phyloP scores from a whole-genome alignment of 2,113 vertebrate genomes.

The Chunga burmeisteri region DNA sequence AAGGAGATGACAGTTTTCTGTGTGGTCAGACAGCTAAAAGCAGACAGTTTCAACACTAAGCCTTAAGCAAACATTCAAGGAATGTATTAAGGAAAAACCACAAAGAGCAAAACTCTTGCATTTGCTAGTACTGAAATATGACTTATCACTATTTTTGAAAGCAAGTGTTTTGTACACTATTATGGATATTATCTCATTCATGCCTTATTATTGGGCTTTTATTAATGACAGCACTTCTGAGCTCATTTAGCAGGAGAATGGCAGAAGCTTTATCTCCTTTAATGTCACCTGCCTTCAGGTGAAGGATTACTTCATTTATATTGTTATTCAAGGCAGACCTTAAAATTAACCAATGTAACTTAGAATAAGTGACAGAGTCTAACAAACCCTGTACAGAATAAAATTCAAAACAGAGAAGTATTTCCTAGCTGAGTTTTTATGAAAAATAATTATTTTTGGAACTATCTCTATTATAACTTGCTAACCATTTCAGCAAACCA shows the following conservation, averaged over 20 bases:
- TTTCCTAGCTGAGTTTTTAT: background rate
- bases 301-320: background rate
- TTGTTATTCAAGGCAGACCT: background rate
- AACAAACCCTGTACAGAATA: background rate
- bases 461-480: background rate
- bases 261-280: background rate
- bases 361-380: background rate
- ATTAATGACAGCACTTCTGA: background rate
- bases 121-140: background rate
- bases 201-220: background rate
- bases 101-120: background rate
- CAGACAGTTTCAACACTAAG: background rate
- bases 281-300: background rate
- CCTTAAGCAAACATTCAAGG: background rate
- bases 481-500: background rate
- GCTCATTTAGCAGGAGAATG: background rate
- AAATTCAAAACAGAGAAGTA: background rate
- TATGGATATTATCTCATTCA: background rate
- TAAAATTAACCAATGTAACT: background rate
- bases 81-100: background rate
- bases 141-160: background rate
- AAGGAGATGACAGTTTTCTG: background rate
- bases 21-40: background rate
- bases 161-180: background rate
- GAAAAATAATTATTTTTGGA: background rate